phyloP scores from a whole-genome alignment of 2,113 vertebrate genomes.

The Orycteropus afer region DNA sequence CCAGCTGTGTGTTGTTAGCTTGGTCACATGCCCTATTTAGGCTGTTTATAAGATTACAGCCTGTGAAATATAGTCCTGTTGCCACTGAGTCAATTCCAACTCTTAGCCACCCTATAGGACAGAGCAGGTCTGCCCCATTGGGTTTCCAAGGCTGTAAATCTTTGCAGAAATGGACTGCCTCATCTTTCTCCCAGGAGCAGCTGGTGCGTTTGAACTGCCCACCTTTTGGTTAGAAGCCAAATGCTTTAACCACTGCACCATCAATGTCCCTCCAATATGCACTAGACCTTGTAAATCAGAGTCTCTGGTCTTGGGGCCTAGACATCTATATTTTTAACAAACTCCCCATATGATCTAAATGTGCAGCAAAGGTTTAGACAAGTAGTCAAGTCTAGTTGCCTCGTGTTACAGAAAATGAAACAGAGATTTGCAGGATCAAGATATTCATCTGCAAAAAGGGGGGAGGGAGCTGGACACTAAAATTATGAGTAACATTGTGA shows the following conservation, averaged over 20 bases:
- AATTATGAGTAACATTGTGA: too few species aligned
- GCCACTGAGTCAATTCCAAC: background rate
- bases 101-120: background rate
- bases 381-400: background rate
- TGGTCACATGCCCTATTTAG: background rate
- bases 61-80: background rate
- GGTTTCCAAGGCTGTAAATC: background rate
- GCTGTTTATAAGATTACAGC: background rate
- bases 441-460: background rate
- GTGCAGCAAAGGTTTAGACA: background rate
- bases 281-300: background rate
- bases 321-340: background rate
- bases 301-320: background rate
- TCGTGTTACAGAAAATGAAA: slow-evolving; percentile 39
- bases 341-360: background rate
- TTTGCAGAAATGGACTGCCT: background rate
- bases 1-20: slow-evolving; percentile 13
- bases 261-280: background rate
- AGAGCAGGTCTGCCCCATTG: background rate
- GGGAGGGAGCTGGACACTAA: background rate
- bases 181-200: background rate
- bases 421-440: background rate
- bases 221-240: background rate
- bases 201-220: background rate
- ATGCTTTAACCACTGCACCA: background rate